phyloP scores from a whole-genome alignment of 2,888 invertebrate species.

The Polydesmus complanatus region DNA sequence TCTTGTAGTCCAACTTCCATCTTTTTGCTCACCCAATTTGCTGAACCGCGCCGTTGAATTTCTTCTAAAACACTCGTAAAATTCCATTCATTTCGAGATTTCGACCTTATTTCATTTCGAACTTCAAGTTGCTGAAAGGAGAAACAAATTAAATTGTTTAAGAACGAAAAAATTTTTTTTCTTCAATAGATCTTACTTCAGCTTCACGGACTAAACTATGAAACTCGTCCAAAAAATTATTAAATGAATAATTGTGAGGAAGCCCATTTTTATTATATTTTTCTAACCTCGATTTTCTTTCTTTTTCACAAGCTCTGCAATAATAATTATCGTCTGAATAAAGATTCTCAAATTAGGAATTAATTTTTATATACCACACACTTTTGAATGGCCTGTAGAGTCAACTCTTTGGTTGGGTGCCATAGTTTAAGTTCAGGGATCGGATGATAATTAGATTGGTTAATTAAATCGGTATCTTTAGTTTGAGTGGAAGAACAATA shows the following conservation, averaged over 20 bases:
- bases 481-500: no score
- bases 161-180: no score
- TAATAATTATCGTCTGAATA: no score
- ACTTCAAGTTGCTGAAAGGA: no score
- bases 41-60: neutral
- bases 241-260: constrained; percentile 5
- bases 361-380: no score
- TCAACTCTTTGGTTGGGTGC: no score
- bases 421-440: no score
- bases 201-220: constrained; percentile 5
- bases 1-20: constrained; percentile 1
- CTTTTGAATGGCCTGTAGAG: no score
- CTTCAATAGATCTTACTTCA: neutral
- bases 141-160: no score
- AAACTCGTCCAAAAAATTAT: constrained; percentile 4
- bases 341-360: no score
- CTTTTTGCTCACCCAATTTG: neutral
- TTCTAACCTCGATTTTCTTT: neutral
- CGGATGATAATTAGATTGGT: no score
- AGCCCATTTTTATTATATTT: neutral
- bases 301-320: constrained; percentile 11
- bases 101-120: constrained; percentile 2
- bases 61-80: constrained; percentile 2
- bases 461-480: no score
- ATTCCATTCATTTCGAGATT: neutral